Evolutionary conservation across 2,888 invertebrate species (phyloP).

Genomic region (Conops quadrifasciatus): DNA sequence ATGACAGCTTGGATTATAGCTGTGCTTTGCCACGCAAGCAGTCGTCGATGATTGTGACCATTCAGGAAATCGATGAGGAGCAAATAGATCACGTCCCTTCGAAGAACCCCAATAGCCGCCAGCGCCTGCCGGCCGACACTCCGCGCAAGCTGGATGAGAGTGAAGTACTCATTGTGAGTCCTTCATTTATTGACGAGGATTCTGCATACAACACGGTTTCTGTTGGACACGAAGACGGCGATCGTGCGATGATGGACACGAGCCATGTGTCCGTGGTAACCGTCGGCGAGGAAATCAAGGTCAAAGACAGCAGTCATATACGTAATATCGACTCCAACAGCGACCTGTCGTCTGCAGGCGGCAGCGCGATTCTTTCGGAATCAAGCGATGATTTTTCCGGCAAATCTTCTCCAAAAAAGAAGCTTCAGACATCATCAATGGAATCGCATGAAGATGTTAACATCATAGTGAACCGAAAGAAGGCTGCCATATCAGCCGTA

Average conservation of each 20-base stretch:
- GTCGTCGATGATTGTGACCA: slow-evolving; percentile 60
- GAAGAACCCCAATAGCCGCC: slow-evolving; percentile 27
- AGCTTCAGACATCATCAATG: slow-evolving; percentile 48
- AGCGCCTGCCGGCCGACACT: slow-evolving; percentile 29
- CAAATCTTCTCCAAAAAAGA: slow-evolving; percentile 46
- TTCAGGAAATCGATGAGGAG: slow-evolving; percentile 51
- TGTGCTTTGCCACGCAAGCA: slow-evolving; percentile 55
- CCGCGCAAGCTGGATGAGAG: slow-evolving; percentile 84
- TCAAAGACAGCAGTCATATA: slow-evolving; percentile 73
- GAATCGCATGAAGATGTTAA: slow-evolving; percentile 60
- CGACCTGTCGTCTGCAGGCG: slow-evolving; percentile 23
- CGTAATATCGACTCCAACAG: slow-evolving; percentile 32
- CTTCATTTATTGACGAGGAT: slow-evolving; percentile 73
- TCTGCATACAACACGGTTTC: slow-evolving; percentile 68
- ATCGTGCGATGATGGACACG: slow-evolving; percentile 72
- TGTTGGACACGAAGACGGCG: slow-evolving; percentile 53
- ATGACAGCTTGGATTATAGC: slow-evolving; percentile 77
- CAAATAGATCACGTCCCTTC: slow-evolving; percentile 38
- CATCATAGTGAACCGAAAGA: slow-evolving; percentile 62
- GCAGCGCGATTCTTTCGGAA: slow-evolving; percentile 37
- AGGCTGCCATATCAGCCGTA: neutral
- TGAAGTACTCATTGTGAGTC: slow-evolving; percentile 83
- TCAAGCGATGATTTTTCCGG: slow-evolving; percentile 43
- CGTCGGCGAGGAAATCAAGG: slow-evolving; percentile 82
- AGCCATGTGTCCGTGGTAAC: slow-evolving; percentile 93